Percentiles rank a stretch among this genome's conserved stretches.
Evolutionary conservation across 2,797 vertebrate genomes (phyloP).

Genomic region (Enteromius afrohamiltoni): DNA sequence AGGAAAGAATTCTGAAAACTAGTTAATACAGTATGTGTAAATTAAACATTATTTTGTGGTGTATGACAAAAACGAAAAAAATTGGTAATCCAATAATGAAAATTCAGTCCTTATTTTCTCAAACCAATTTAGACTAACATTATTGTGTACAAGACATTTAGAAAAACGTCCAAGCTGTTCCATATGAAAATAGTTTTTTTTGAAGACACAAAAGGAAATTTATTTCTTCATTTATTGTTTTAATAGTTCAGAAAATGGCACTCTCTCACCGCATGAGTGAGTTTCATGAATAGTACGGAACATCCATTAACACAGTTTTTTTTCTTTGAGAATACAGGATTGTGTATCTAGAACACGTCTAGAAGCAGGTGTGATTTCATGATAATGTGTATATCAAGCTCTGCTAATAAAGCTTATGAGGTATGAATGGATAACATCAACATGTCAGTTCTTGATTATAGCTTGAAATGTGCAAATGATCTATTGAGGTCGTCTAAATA

Average conservation of each 20-base stretch:
- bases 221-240: not conserved
- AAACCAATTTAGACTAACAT: not conserved
- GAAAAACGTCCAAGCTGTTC: not conserved
- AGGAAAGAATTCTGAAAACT: too few relatives aligned
- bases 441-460: constrained; percentile 24
- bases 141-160: not conserved
- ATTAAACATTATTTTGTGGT: not conserved
- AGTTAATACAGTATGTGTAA: too few relatives aligned
- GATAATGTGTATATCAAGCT: constrained; percentile 14
- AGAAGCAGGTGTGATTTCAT: constrained; percentile 38
- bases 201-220: not conserved
- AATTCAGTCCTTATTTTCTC: too few relatives aligned
- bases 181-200: too few relatives aligned
- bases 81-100: too few relatives aligned
- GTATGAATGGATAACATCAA: constrained; percentile 44
- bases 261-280: not conserved
- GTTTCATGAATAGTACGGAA: not conserved
- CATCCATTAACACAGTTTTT: constrained; percentile 16
- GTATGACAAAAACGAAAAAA: not conserved
- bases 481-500: constrained; percentile 11
- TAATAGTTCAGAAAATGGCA: constrained; percentile 31
- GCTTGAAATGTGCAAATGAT: constrained; percentile 34
- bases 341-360: constrained; percentile 2
- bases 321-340: constrained; percentile 63
- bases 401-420: constrained; percentile 44